Evolutionary conservation across 2,113 vertebrate genomes (phyloP), one percentile per base, ranked within the genome.

Genomic region (Hymenochirus boettgeri): DNA sequence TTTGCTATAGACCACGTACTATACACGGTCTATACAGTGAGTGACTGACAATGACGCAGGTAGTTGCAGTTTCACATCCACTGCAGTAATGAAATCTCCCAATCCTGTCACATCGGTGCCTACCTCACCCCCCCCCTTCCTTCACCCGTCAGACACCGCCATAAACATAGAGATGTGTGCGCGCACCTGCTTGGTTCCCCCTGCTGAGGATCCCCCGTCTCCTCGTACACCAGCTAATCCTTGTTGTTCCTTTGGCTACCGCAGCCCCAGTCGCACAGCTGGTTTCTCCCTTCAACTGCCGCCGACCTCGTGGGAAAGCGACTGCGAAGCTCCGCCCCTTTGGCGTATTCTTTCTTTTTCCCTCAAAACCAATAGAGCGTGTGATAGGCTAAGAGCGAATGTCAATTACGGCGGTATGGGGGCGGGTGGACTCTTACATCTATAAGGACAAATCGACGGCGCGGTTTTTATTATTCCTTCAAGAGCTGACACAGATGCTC

Each of bases 261-360:
- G n/a, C n/a, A n/a, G n/a, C 50, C 60, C 60, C 60, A 15, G 19
- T 45, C 42, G 53, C 64, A 31, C n/a, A n/a, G n/a, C 55, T 31
- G 22, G 1, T 24, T 17, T 39, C 47, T 52, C 47, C 19, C 56
- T 33, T 35, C 37, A 46, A 31, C 65, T 27, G 65, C 24, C 60
- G 56, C n/a, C n/a, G n/a, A 69, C 57, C 65, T 69, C 65, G 65
- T 69, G 65, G 65, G 57, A 69, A 57, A 69, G 65, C 57, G 52
- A 57, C 22, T 21, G 56, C 27, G 25, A n/a, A 9, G 47, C 65
- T 48, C 42, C 64, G 55, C 64, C 64, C 55, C 46, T 11, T 29
- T 24, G 29, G 24, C 37, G 42, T 7, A 31, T 17, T 45, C 9
- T 4, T 46, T 51, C 22, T 24, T 2, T 15, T 46, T 27, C 12